A percentile compares a stretch with the other conserved stretches of the same genome.
These are phyloP conservation scores for Sprattus sprattus DNA, from an alignment of 2,113 vertebrate genomes.

Conservation along the genomic window DNA sequence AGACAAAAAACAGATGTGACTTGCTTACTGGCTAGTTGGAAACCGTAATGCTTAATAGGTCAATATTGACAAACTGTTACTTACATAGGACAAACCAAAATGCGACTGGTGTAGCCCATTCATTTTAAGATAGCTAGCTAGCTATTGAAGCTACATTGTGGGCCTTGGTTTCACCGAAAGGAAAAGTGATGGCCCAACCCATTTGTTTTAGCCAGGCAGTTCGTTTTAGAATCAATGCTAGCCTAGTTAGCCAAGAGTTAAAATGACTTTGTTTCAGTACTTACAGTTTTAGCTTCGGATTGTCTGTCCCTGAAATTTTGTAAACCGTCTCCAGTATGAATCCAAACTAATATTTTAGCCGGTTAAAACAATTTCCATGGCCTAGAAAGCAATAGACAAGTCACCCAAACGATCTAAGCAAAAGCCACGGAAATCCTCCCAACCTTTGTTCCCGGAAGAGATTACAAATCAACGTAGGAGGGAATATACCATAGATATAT, in stretches of 20 bases:
- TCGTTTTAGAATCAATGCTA: background rate
- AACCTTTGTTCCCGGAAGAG: slow-evolving; percentile 49
- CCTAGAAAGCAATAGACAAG: slow-evolving; percentile 60
- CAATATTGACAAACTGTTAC: background rate
- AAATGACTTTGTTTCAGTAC: background rate
- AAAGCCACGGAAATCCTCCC: slow-evolving; percentile 43
- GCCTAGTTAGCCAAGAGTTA: background rate
- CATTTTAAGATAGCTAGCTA: background rate
- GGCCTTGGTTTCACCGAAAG: slow-evolving; percentile 4
- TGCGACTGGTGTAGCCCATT: background rate
- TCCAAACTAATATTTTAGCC: slow-evolving; percentile 45
- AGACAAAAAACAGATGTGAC: background rate
- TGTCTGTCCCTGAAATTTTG: background rate
- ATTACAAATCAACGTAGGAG: background rate
- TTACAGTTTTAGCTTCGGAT: slow-evolving; percentile 1
- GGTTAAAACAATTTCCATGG: slow-evolving; percentile 69
- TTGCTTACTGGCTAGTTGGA: background rate
- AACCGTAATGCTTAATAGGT: background rate
- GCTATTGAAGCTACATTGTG: background rate
- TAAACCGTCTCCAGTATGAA: background rate
- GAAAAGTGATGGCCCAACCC: slow-evolving; percentile 19
- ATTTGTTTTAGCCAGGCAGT: background rate
- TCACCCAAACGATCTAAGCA: slow-evolving; percentile 46
- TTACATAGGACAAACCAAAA: background rate
- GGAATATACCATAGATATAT: background rate